Conservation (phyloP, 1,140 invertebrate species). For the Drosophila mayri region DNA sequence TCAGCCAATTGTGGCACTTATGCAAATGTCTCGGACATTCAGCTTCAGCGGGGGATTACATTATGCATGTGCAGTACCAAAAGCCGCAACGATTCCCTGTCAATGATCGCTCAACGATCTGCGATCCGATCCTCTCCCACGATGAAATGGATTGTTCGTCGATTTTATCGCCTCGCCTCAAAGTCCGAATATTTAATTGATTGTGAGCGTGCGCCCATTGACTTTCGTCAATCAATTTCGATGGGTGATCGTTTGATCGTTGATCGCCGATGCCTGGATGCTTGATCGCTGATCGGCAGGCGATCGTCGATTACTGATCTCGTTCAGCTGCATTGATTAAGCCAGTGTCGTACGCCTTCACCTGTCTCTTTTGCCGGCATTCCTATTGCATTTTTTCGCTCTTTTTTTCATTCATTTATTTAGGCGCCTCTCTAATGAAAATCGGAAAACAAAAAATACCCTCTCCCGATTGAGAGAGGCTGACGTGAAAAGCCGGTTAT, state of each 20-base stretch:
- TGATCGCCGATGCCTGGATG: slow-evolving; percentile 26
- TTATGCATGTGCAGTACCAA: slow-evolving; percentile 27
- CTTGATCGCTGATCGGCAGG: slow-evolving; percentile 29
- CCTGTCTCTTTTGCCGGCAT: slow-evolving; percentile 58
- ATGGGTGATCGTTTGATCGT: slow-evolving; percentile 37
- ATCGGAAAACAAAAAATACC: slow-evolving; percentile 36
- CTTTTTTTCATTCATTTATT: slow-evolving; percentile 46
- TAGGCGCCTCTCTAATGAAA: slow-evolving; percentile 57
- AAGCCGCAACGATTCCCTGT: slow-evolving; percentile 29
- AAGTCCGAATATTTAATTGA: slow-evolving; percentile 72
- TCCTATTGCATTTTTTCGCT: slow-evolving; percentile 56
- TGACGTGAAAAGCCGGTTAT: slow-evolving; percentile 63
- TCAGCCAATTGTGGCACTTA: slow-evolving; percentile 40
- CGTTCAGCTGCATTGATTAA: slow-evolving; percentile 64
- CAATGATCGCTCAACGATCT: slow-evolving; percentile 61
- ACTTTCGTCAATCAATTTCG: slow-evolving; percentile 75
- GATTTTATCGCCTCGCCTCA: slow-evolving; percentile 52
- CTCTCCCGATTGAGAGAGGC: slow-evolving; percentile 38
- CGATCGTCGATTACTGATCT: slow-evolving; percentile 65
- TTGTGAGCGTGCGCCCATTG: slow-evolving; percentile 73
- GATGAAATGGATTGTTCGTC: slow-evolving; percentile 10
- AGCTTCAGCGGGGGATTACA: slow-evolving; percentile 21
- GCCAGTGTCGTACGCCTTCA: slow-evolving; percentile 64
- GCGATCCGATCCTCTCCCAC: slow-evolving; percentile 31
- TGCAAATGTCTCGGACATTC: slow-evolving; percentile 58